phyloP scores from a whole-genome alignment of 2,113 vertebrate species.

The Galemys pyrenaicus region DNA sequence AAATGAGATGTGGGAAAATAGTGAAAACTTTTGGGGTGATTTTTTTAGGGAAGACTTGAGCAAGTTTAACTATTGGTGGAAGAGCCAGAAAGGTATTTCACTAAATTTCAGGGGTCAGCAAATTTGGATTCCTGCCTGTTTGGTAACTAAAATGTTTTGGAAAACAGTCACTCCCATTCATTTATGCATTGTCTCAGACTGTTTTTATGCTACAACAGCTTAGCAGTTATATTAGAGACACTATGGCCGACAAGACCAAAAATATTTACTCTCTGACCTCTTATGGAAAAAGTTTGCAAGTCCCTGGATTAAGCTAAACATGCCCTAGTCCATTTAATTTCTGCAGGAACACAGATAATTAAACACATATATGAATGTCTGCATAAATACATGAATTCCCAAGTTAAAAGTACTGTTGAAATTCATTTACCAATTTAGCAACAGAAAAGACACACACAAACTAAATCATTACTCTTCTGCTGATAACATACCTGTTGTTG shows the following conservation, averaged over 20 bases:
- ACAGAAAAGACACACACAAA: background rate
- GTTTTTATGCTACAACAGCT: background rate
- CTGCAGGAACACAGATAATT: background rate
- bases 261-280: background rate
- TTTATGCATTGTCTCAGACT: background rate
- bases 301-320: background rate
- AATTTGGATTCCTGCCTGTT: background rate
- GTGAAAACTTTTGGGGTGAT: background rate
- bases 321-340: constrained; percentile 2
- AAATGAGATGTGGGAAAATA: background rate
- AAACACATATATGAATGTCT: background rate
- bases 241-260: background rate
- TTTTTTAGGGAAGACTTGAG: background rate
- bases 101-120: background rate
- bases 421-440: constrained; percentile 18
- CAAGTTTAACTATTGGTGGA: background rate
- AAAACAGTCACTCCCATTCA: background rate
- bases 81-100: background rate
- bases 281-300: background rate
- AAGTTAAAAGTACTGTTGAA: background rate
- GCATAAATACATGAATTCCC: background rate
- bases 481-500: background rate
- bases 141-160: constrained; percentile 27
- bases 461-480: background rate
- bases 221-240: background rate